Conservation (phyloP, 2,888 invertebrate genomes). For the Pomacea canaliculata region DNA sequence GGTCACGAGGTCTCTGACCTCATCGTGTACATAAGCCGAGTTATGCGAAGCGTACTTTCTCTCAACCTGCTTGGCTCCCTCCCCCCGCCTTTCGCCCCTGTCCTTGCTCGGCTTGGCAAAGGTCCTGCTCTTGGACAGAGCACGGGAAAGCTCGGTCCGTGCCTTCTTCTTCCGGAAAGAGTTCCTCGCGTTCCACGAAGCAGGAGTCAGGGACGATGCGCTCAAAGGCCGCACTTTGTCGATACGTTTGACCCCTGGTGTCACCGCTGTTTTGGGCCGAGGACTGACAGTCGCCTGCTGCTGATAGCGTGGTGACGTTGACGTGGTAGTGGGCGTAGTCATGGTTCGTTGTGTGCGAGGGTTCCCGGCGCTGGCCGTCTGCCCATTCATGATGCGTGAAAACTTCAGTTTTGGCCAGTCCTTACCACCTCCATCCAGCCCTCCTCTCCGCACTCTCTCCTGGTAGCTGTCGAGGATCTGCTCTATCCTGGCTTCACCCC, state of each 20-base stretch:
- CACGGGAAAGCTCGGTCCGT: constrained; percentile 44
- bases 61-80: constrained; percentile 28
- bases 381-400: constrained; percentile 4
- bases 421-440: constrained; percentile 1
- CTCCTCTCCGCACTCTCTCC: constrained; percentile 27
- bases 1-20: background rate
- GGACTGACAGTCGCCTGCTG: background rate
- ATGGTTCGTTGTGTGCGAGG: background rate
- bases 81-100: constrained; percentile 19
- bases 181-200: constrained; percentile 19
- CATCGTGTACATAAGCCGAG: constrained; percentile 1
- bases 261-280: constrained; percentile 18
- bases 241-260: background rate
- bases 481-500: constrained; percentile 30
- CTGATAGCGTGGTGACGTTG: background rate
- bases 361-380: background rate
- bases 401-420: constrained; percentile 19
- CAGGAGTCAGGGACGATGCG: constrained; percentile 4
- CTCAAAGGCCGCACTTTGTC: constrained; percentile 24
- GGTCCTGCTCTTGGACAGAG: constrained; percentile 33
- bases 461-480: constrained; percentile 31
- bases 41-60: constrained; percentile 31
- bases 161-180: constrained; percentile 46
- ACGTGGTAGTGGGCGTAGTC: background rate
- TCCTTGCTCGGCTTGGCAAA: background rate